These are phyloP conservation scores for Trogon surrucura DNA, from an alignment of 2,113 vertebrate genomes.

Conservation along the genomic window DNA sequence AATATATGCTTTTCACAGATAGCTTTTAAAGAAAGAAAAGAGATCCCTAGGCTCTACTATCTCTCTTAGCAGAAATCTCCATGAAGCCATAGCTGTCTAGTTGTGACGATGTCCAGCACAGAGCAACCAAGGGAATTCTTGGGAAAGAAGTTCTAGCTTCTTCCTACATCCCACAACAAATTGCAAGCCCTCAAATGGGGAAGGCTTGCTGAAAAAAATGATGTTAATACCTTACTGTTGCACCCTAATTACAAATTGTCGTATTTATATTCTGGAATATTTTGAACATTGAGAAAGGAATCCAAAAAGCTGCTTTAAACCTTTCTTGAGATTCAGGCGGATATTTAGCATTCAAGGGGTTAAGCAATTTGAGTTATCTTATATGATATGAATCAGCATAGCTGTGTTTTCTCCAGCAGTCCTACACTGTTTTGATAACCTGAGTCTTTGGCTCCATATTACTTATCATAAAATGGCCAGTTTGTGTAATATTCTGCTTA, in stretches of 20 bases:
- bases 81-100: background rate
- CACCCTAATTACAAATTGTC: background rate
- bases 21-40: background rate
- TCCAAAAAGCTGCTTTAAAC: background rate
- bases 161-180: background rate
- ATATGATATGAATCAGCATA: background rate
- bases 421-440: background rate
- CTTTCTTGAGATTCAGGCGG: background rate
- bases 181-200: background rate
- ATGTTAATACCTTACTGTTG: background rate
- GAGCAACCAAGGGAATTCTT: background rate
- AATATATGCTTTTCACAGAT: background rate
- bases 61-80: background rate
- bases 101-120: background rate
- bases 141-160: background rate
- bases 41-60: background rate
- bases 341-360: conserved; percentile 12
- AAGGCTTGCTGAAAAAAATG: background rate
- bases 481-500: conserved; percentile 36
- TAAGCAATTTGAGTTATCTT: background rate
- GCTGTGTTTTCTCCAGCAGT: background rate
- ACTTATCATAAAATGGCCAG: conserved; percentile 4
- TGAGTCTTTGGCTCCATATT: background rate
- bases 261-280: background rate
- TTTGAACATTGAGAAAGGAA: background rate